Evolutionary conservation across 2,113 vertebrate species (phyloP).

Genomic region (Hymenochirus boettgeri): DNA sequence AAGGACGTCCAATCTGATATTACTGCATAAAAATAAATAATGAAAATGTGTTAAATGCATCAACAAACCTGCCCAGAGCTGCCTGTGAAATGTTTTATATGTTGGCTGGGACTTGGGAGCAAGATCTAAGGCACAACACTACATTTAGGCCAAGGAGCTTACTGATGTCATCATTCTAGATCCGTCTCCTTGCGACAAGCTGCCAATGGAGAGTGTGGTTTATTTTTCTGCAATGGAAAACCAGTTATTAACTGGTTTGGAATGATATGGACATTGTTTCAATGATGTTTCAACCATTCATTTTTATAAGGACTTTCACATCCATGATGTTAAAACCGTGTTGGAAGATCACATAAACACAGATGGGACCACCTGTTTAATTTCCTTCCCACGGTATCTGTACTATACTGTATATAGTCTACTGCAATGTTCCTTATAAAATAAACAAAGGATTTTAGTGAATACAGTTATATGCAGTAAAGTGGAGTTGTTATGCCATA

Average conservation of each 20-base stretch:
- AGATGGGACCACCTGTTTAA: too few relatives aligned
- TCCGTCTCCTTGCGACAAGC: constrained; percentile 61
- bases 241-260: constrained; percentile 65
- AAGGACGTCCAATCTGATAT: constrained; percentile 59
- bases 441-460: too few relatives aligned
- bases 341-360: too few relatives aligned
- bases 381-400: too few relatives aligned
- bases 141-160: constrained; percentile 59
- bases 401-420: too few relatives aligned
- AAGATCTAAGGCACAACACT: constrained; percentile 55
- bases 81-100: too few relatives aligned
- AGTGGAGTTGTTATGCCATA: too few relatives aligned
- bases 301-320: too few relatives aligned
- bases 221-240: constrained; percentile 57
- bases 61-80: constrained; percentile 66
- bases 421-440: too few relatives aligned
- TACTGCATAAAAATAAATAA: constrained; percentile 66
- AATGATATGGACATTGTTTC: constrained; percentile 65
- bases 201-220: constrained; percentile 68
- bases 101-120: constrained; percentile 46
- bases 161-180: constrained; percentile 62
- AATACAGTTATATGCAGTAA: too few relatives aligned
- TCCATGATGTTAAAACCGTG: too few relatives aligned
- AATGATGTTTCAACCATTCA: too few relatives aligned
- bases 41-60: constrained; percentile 74